These are phyloP conservation scores for Phaenicophaeus curvirostris DNA, from an alignment of 2,797 vertebrate species.

Conservation along the genomic window DNA sequence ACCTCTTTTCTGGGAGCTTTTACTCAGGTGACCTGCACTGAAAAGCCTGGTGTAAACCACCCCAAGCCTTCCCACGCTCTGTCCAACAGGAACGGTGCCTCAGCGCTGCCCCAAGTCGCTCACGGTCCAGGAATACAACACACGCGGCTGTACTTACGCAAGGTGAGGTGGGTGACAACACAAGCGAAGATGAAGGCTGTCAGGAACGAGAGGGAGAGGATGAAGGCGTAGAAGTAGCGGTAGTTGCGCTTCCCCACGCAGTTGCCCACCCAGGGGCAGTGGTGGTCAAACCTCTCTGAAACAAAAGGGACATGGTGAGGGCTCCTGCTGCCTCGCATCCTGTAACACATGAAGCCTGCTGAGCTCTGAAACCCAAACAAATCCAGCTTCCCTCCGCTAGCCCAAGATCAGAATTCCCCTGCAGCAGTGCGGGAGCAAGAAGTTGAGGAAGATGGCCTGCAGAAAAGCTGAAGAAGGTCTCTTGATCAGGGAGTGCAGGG, in stretches of 20 bases:
- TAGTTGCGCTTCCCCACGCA: slow-evolving; percentile 97
- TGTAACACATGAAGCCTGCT: accelerated
- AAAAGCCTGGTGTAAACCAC: background rate
- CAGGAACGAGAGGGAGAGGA: slow-evolving; percentile 94
- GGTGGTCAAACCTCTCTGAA: slow-evolving; percentile 94
- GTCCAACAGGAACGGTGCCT: background rate
- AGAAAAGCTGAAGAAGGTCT: no score
- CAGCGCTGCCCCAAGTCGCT: accelerated
- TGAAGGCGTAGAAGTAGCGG: slow-evolving; percentile 96
- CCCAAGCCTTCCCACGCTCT: accelerated
- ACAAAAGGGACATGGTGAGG: background rate
- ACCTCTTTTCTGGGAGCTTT: no score
- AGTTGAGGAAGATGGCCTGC: no score
- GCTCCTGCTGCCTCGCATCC: no score
- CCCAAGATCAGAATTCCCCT: background rate
- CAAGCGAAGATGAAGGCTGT: slow-evolving; percentile 97
- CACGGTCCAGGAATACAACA: accelerated
- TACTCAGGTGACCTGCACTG: background rate
- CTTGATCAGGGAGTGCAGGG: no score
- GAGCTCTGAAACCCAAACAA: background rate
- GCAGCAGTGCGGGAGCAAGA: background rate
- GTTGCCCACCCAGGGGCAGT: slow-evolving; percentile 98
- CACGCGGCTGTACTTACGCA: slow-evolving; percentile 81
- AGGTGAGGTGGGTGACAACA: slow-evolving; percentile 91
- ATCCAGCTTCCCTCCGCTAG: background rate